Evolutionary conservation across 1,140 invertebrate species (phyloP).

Genomic region (Neoseiulus cucumeris): DNA sequence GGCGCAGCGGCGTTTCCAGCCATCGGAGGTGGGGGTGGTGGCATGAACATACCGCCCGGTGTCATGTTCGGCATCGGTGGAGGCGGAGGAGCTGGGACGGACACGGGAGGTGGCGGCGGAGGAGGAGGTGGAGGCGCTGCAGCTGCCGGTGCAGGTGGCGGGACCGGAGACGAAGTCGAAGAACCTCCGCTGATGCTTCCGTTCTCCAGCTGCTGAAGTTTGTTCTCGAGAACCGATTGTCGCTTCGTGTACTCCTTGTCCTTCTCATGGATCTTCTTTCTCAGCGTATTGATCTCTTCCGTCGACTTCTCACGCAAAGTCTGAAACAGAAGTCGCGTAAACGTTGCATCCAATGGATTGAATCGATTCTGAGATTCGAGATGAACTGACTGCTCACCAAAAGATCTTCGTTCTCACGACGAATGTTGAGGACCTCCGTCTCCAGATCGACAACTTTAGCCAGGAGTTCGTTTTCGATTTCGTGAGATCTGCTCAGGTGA

Average conservation of each 20-base stretch:
- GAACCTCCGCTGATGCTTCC: background rate
- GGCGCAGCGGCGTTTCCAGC: constrained; percentile 21
- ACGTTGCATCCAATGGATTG: no score
- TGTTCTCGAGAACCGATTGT: constrained; percentile 66
- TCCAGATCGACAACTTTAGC: constrained; percentile 38
- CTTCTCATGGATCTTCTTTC: constrained; percentile 49
- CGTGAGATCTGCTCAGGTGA: constrained; percentile 43
- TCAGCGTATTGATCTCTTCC: constrained; percentile 52
- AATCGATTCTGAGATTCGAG: no score
- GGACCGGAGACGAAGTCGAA: constrained; percentile 7
- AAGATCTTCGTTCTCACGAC: constrained; percentile 12
- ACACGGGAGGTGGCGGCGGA: constrained; percentile 28
- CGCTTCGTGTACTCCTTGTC: constrained; percentile 62
- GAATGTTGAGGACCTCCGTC: background rate
- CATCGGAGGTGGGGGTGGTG: constrained; percentile 20
- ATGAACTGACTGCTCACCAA: background rate
- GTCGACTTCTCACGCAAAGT: constrained; percentile 45
- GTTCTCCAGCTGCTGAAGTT: constrained; percentile 67
- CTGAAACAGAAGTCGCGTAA: constrained; percentile 4
- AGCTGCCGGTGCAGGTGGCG: constrained; percentile 11
- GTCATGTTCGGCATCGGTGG: constrained; percentile 25
- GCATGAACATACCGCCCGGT: constrained; percentile 7
- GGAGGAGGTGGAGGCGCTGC: constrained; percentile 13
- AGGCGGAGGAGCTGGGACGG: constrained; percentile 29
- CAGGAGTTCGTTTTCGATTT: constrained; percentile 63